Conservation (phyloP, 53 echinoderm and acorn worm genomes). For the Paracentrotus lividus region DNA sequence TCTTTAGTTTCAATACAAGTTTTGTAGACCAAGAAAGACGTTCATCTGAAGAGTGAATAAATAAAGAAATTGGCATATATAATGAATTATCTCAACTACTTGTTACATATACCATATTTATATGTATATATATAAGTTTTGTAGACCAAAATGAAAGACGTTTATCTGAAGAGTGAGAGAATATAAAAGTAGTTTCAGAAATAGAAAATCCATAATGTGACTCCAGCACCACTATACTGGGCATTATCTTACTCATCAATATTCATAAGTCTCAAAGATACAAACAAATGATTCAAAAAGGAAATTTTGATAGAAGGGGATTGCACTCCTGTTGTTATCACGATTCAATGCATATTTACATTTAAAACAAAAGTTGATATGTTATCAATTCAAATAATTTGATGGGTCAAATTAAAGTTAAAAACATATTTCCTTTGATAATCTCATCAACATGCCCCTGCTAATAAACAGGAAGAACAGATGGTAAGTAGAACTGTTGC, state of each 20-base stretch:
- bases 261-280: neutral
- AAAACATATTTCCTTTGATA: neutral
- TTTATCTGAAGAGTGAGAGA: too few relatives aligned
- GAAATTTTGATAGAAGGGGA: neutral
- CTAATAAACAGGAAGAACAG: conserved; percentile 54
- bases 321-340: neutral
- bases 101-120: too few relatives aligned
- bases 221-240: too few relatives aligned
- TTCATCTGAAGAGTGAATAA: too few relatives aligned
- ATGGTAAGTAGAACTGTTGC: neutral
- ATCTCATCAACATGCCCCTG: neutral
- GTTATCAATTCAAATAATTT: neutral
- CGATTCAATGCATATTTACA: neutral
- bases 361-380: neutral
- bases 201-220: too few relatives aligned
- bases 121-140: too few relatives aligned
- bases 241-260: neutral
- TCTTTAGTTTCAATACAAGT: too few relatives aligned
- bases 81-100: too few relatives aligned
- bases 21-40: too few relatives aligned
- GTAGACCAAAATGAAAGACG: too few relatives aligned
- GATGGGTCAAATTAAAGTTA: neutral
- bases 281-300: neutral
- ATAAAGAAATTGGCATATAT: too few relatives aligned
- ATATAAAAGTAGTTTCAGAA: too few relatives aligned